Conservation (phyloP, 2,888 invertebrate genomes). For the Papilio demoleus region DNA sequence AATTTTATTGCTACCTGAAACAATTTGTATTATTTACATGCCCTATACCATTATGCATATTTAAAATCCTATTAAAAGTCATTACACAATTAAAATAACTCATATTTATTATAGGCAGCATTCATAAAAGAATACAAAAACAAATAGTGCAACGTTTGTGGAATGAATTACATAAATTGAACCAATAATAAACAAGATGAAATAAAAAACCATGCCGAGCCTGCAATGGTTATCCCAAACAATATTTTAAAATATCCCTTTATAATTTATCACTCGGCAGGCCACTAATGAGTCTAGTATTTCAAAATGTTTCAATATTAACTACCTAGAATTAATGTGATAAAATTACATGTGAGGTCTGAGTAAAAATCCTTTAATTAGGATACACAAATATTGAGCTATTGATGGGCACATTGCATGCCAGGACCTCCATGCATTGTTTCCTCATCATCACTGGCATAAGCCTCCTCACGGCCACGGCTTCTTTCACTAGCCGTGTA, state of each 20-base stretch:
- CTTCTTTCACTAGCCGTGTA: conserved; percentile 86
- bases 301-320: conserved; percentile 57
- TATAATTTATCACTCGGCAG: conserved; percentile 26
- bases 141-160: conserved; percentile 42
- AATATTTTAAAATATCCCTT: conserved; percentile 23
- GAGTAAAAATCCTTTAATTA: conserved; percentile 64
- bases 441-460: conserved; percentile 86
- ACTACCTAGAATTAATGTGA: conserved; percentile 64
- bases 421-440: conserved; percentile 83
- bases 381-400: conserved; percentile 70
- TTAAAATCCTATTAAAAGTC: conserved; percentile 29
- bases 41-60: conserved; percentile 35
- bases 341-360: conserved; percentile 76
- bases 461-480: conserved; percentile 86
- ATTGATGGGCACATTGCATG: conserved; percentile 93
- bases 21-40: conserved; percentile 40
- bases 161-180: conserved; percentile 50
- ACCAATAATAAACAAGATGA: conserved; percentile 39
- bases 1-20: conserved; percentile 41
- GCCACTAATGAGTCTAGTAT: conserved; percentile 52
- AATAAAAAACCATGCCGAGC: conserved; percentile 31
- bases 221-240: not conserved
- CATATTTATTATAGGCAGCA: conserved; percentile 36
- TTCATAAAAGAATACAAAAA: conserved; percentile 33
- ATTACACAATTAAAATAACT: conserved; percentile 32